Conservation (phyloP, 23 tunicate species). For the Oikopleura albicans region DNA sequence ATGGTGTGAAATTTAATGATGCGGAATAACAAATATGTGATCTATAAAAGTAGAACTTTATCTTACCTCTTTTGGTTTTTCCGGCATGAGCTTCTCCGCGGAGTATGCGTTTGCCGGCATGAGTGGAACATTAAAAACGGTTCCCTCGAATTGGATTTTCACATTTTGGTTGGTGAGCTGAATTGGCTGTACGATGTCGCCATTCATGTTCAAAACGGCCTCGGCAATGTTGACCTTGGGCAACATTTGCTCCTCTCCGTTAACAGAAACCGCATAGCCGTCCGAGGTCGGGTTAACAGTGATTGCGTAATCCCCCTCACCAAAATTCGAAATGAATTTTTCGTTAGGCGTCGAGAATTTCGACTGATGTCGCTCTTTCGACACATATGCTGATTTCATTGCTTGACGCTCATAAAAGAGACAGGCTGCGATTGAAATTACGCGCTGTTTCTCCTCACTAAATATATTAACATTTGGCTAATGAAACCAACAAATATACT, state of each 20-base stretch:
- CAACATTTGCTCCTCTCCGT: not conserved
- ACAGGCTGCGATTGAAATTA: constrained; percentile 48
- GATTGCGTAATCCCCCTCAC: not conserved
- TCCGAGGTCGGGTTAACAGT: not conserved
- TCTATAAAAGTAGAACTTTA: no score
- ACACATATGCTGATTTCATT: not conserved
- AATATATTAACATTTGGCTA: no score
- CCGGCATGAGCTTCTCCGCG: constrained; percentile 1
- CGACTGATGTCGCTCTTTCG: not conserved
- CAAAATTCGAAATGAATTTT: not conserved
- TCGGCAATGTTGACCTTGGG: not conserved
- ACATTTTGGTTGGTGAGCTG: not conserved
- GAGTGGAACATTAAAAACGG: not conserved
- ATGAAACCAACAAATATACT: no score
- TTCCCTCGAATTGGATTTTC: not conserved
- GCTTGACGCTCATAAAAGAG: constrained; percentile 41
- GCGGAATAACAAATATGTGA: no score
- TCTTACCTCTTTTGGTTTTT: constrained; percentile 12
- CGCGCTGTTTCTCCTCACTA: no score
- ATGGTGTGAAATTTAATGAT: no score
- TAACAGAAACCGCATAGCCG: not conserved
- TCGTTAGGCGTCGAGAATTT: not conserved
- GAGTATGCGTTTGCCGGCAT: not conserved
- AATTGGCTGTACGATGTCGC: not conserved
- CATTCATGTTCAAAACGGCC: not conserved